Evolutionary conservation across 37 sponge, comb jelly and placozoan species (phyloP).

Genomic region (Oscarella lobularis): DNA sequence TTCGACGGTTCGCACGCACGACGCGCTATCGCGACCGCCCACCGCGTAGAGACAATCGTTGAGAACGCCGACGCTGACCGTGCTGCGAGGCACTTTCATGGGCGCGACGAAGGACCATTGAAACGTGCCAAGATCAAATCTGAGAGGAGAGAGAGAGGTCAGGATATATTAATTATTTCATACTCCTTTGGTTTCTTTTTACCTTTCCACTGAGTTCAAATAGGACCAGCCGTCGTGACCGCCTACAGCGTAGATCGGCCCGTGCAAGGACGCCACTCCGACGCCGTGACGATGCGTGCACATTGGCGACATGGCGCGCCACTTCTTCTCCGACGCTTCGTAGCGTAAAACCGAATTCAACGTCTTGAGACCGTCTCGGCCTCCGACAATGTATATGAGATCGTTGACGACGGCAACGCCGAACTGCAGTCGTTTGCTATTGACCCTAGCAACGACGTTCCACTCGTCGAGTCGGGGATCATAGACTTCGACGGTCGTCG

Average conservation of each 20-base stretch:
- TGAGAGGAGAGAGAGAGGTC: slow-evolving; percentile 15
- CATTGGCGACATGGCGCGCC: slow-evolving; percentile 37
- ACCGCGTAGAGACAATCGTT: slow-evolving; percentile 47
- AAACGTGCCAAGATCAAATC: slow-evolving; percentile 53
- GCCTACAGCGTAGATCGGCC: slow-evolving; percentile 74
- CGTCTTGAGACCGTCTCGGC: slow-evolving; percentile 52
- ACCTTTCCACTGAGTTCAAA: slow-evolving; percentile 60
- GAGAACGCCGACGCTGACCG: slow-evolving; percentile 61
- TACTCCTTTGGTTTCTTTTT: not conserved
- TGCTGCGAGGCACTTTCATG: slow-evolving; percentile 55
- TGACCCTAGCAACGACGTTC: slow-evolving; percentile 14
- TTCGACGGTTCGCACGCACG: slow-evolving; percentile 55
- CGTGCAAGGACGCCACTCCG: slow-evolving; percentile 42
- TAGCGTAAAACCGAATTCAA: slow-evolving; percentile 53
- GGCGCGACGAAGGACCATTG: slow-evolving; percentile 51
- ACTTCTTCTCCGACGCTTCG: slow-evolving; percentile 9
- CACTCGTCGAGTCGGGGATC: slow-evolving; percentile 32
- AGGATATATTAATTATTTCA: no score
- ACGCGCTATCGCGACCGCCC: slow-evolving; percentile 53
- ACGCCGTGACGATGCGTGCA: slow-evolving; percentile 64
- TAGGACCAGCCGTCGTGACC: slow-evolving; percentile 79
- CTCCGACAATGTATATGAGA: slow-evolving; percentile 43
- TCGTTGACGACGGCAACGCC: slow-evolving; percentile 37
- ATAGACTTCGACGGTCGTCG: slow-evolving; percentile 40
- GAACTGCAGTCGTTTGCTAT: slow-evolving; percentile 42